phyloP scores from a whole-genome alignment of 2,888 invertebrate species.

The Nephrotoma guestfalica region DNA sequence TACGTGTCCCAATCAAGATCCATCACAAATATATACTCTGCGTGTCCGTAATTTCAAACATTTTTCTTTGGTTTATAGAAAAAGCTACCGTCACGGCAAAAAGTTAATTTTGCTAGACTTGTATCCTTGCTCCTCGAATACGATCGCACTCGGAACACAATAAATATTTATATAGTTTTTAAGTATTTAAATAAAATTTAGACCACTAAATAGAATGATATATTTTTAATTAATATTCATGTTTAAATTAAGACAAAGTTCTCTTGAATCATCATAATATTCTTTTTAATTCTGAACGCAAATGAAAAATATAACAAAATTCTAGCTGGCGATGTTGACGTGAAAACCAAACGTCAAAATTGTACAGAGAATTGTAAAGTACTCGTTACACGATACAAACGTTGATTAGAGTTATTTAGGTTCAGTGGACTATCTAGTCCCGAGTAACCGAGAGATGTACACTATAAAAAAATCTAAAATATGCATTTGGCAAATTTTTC shows the following conservation, averaged over 20 bases:
- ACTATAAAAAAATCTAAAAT: too few species aligned
- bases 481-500: too few species aligned
- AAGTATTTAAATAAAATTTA: neutral
- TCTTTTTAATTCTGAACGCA: neutral
- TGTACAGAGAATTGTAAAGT: neutral
- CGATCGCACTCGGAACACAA: neutral
- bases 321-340: neutral
- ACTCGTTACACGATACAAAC: neutral
- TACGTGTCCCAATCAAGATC: neutral
- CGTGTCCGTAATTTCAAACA: slow-evolving; percentile 73
- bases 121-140: neutral
- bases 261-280: neutral
- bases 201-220: neutral
- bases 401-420: neutral
- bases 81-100: neutral
- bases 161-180: neutral
- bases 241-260: neutral
- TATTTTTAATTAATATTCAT: neutral
- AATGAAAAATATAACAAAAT: neutral
- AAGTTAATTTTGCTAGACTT: neutral
- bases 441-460: neutral
- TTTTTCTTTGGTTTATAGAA: slow-evolving; percentile 27
- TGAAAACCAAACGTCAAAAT: neutral
- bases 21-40: slow-evolving; percentile 50
- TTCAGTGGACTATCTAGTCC: neutral